A percentile compares a stretch with the other conserved stretches of the same genome.
Conservation (phyloP, 2,113 vertebrate genomes). For the Eulemur rufifrons region DNA sequence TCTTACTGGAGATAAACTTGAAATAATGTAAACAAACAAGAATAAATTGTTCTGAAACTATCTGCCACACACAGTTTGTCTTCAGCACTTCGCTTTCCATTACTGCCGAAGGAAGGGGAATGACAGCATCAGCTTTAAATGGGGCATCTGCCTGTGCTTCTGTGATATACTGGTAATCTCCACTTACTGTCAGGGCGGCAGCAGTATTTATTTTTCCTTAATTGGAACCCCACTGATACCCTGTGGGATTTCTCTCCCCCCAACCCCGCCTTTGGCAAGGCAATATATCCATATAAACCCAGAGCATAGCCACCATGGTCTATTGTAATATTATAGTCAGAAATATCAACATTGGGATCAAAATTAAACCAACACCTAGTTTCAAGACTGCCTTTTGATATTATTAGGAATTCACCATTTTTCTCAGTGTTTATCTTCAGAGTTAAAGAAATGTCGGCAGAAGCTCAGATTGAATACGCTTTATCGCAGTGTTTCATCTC, state of each 20-base stretch:
- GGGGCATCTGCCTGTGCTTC: background rate
- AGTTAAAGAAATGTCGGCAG: background rate
- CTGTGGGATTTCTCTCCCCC: background rate
- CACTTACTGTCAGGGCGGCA: background rate
- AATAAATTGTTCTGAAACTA: background rate
- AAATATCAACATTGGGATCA: conserved; percentile 38
- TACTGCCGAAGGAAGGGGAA: background rate
- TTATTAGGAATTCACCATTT: background rate
- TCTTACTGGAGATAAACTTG: conserved; percentile 47
- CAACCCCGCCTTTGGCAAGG: background rate
- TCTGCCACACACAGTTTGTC: background rate
- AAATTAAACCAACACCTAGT: conserved; percentile 35
- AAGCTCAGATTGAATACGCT: background rate
- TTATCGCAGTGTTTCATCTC: background rate
- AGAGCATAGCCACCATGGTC: background rate
- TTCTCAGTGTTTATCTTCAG: background rate
- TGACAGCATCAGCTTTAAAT: background rate
- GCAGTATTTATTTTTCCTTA: conserved; percentile 44
- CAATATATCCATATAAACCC: background rate
- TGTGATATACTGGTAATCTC: background rate
- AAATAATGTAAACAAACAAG: conserved; percentile 38
- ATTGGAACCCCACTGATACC: conserved; percentile 37
- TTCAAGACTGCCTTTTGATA: background rate
- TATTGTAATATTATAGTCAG: background rate
- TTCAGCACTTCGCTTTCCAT: background rate